Conservation (phyloP, 2,888 invertebrate species). For the Epistrophe grossulariae region DNA sequence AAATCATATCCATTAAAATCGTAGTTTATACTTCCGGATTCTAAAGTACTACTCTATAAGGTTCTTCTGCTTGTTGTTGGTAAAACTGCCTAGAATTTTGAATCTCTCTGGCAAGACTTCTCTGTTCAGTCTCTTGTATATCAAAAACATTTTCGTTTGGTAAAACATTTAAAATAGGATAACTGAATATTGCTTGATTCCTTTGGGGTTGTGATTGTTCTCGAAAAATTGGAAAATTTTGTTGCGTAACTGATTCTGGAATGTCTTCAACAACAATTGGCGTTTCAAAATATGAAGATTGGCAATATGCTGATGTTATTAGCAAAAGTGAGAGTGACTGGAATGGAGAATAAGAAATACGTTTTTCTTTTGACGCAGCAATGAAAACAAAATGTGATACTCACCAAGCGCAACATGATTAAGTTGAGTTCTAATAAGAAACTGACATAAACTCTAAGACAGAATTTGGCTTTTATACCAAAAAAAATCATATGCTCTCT, state of each 20-base stretch:
- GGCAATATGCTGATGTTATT: slow-evolving; percentile 17
- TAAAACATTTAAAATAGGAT: slow-evolving; percentile 11
- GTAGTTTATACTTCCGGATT: slow-evolving; percentile 11
- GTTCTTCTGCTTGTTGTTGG: background rate
- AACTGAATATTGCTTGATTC: background rate
- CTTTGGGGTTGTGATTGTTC: background rate
- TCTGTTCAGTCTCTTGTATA: slow-evolving; percentile 20
- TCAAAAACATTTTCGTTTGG: slow-evolving; percentile 34
- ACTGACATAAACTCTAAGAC: slow-evolving; percentile 41
- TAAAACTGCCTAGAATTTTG: slow-evolving; percentile 39
- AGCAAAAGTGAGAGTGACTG: slow-evolving; percentile 33
- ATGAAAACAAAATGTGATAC: background rate
- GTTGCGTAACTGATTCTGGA: slow-evolving; percentile 4
- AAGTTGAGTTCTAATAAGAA: slow-evolving; percentile 52
- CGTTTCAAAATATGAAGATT: slow-evolving; percentile 48
- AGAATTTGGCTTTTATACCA: slow-evolving; percentile 58
- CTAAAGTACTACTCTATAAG: slow-evolving; percentile 43
- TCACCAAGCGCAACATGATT: slow-evolving; percentile 59
- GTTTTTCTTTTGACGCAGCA: background rate
- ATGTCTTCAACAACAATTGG: slow-evolving; percentile 66
- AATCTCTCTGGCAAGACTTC: background rate
- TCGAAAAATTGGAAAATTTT: slow-evolving; percentile 16
- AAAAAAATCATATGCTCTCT: background rate
- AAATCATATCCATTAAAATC: slow-evolving; percentile 39
- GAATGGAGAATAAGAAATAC: slow-evolving; percentile 22